These are phyloP conservation scores for Carapus acus DNA, from an alignment of 2,797 vertebrate species.

Conservation along the genomic window DNA sequence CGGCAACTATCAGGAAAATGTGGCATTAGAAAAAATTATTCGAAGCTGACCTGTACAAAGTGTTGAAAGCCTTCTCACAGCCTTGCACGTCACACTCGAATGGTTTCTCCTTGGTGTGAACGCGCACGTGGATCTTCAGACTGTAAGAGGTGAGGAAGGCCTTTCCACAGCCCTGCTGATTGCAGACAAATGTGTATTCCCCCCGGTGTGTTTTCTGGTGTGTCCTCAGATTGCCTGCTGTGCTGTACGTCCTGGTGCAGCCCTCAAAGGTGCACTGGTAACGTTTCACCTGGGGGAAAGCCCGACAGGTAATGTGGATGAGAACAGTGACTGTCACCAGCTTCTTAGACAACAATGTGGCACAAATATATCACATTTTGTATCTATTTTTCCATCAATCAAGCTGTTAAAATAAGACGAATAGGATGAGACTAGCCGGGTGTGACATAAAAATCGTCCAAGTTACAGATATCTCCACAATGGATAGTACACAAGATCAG, in stretches of 20 bases:
- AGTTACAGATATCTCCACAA: conserved; percentile 20
- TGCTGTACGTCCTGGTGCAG: conserved; percentile 96
- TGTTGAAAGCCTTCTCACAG: conserved; percentile 98
- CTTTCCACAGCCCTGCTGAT: conserved; percentile 96
- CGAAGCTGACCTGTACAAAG: conserved; percentile 82
- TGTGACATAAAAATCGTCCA: too few species aligned
- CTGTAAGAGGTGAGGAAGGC: conserved; percentile 99
- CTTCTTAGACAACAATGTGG: neutral
- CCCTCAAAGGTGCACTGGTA: conserved; percentile 99
- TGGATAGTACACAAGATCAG: conserved; percentile 32
- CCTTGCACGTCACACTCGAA: conserved; percentile 99
- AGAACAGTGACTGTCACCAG: neutral
- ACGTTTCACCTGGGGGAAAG: conserved; percentile 83
- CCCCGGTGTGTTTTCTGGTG: conserved; percentile 98
- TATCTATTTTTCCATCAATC: neutral
- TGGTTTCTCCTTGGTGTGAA: conserved; percentile 98
- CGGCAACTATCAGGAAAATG: conserved; percentile 22
- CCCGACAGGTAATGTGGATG: neutral
- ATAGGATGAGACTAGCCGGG: conserved; percentile 21
- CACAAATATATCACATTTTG: neutral
- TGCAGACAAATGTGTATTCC: conserved; percentile 97
- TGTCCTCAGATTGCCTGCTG: conserved; percentile 94
- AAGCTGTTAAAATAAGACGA: too few species aligned
- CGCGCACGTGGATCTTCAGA: conserved; percentile 96
- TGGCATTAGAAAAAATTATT: neutral